A percentile compares a stretch with the other conserved stretches of the same genome.
Conservation (phyloP, 2,797 vertebrate genomes). For the Octomys mimax region DNA sequence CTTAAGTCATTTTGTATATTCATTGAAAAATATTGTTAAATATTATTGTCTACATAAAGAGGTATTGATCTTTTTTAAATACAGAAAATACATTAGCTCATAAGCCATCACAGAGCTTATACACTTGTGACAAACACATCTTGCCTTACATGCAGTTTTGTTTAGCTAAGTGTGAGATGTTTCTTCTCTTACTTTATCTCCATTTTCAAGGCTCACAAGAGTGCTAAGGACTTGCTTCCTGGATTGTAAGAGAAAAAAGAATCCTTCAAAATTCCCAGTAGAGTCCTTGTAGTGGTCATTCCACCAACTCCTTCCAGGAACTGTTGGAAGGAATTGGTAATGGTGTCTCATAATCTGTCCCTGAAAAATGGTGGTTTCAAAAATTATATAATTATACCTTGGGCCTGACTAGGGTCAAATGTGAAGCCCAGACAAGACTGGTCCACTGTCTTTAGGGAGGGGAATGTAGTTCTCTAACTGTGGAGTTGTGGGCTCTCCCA, state of each 20-base stretch:
- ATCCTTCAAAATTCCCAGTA: not conserved
- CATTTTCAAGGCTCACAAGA: not conserved
- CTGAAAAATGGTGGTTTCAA: not conserved
- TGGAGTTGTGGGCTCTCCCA: not conserved
- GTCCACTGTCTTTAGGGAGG: not conserved
- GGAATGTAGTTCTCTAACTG: not conserved
- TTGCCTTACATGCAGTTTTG: not conserved
- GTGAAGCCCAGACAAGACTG: not conserved
- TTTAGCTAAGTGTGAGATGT: not conserved
- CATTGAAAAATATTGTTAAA: not conserved
- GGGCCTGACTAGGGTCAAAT: not conserved
- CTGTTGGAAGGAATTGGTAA: not conserved
- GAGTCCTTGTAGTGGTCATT: not conserved
- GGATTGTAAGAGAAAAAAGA: not conserved
- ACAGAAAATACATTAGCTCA: not conserved
- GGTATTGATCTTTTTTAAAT: not conserved
- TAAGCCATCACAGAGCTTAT: not conserved
- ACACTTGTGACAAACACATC: not conserved
- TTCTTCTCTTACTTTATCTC: not conserved
- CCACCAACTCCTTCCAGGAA: not conserved
- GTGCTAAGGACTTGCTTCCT: not conserved
- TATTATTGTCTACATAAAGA: not conserved
- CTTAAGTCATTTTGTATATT: not conserved
- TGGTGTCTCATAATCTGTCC: not conserved
- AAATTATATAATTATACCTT: not conserved